Conservation (phyloP, 2,888 invertebrate species). For the Scaptomyza cyrtandrae region DNA sequence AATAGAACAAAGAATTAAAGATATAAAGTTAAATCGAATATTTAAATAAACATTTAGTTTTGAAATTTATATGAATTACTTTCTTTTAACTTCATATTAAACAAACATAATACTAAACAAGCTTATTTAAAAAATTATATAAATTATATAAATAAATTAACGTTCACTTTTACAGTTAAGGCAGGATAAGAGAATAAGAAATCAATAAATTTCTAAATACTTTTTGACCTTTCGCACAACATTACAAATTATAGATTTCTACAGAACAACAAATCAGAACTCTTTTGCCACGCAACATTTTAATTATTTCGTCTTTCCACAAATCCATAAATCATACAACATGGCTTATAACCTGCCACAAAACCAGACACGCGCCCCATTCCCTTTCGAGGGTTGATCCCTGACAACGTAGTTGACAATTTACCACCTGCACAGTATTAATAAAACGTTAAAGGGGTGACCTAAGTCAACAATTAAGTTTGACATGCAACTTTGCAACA, state of each 20-base stretch:
- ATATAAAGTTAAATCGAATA: no score
- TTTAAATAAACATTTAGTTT: no score
- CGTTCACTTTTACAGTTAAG: no score
- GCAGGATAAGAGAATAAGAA: neutral
- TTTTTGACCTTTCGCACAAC: slow-evolving; percentile 10
- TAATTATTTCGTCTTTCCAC: neutral
- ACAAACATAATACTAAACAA: no score
- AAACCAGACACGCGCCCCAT: slow-evolving; percentile 26
- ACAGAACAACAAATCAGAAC: slow-evolving; percentile 3
- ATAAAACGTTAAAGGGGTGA: slow-evolving; percentile 17
- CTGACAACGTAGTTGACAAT: slow-evolving; percentile 46
- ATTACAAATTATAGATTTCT: slow-evolving; percentile 34
- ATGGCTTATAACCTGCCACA: neutral
- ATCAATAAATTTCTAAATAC: neutral
- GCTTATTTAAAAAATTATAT: no score
- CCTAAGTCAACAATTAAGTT: slow-evolving; percentile 69
- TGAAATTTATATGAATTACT: no score
- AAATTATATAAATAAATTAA: no score
- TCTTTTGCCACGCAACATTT: slow-evolving; percentile 37
- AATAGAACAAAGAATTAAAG: neutral
- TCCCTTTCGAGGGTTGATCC: neutral
- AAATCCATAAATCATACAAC: slow-evolving; percentile 36
- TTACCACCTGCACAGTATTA: slow-evolving; percentile 53
- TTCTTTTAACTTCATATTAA: no score
- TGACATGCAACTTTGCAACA: slow-evolving; percentile 66